Evolutionary conservation across 2,113 vertebrate species (phyloP).

Genomic region (Hippopotamus amphibius): DNA sequence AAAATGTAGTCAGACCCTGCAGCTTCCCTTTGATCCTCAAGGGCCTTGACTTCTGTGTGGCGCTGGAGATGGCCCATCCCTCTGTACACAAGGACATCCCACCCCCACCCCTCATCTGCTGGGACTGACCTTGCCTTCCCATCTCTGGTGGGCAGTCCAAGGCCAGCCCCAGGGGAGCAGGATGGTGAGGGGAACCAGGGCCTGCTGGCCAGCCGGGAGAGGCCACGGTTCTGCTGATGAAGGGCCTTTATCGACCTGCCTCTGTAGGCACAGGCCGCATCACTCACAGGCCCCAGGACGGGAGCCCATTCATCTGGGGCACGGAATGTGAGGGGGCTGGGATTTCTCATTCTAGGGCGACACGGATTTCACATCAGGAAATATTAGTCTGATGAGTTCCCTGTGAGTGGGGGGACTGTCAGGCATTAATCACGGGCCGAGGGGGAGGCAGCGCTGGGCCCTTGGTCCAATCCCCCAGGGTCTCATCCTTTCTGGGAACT

Average conservation of each 20-base stretch:
- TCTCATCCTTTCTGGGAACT: constrained; percentile 73
- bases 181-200: not conserved
- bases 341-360: constrained; percentile 72
- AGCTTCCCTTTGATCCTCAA: not conserved
- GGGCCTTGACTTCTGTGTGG: not conserved
- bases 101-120: not conserved
- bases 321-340: not conserved
- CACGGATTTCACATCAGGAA: constrained; percentile 64
- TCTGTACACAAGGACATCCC: not conserved
- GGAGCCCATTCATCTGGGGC: constrained; percentile 70
- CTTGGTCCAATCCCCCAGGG: constrained; percentile 45
- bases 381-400: constrained; percentile 76
- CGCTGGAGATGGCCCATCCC: not conserved
- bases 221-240: constrained; percentile 50
- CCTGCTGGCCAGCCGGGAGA: not conserved
- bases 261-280: not conserved
- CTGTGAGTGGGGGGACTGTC: constrained; percentile 35
- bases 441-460: not conserved
- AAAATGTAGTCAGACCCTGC: not conserved
- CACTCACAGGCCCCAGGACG: not conserved
- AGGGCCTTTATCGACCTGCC: constrained; percentile 71
- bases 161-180: not conserved
- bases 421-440: constrained; percentile 44
- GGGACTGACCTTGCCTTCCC: not conserved
- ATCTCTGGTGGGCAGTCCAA: not conserved